Evolutionary conservation across 2,113 vertebrate species (phyloP).

Genomic region (Thermophis baileyi): DNA sequence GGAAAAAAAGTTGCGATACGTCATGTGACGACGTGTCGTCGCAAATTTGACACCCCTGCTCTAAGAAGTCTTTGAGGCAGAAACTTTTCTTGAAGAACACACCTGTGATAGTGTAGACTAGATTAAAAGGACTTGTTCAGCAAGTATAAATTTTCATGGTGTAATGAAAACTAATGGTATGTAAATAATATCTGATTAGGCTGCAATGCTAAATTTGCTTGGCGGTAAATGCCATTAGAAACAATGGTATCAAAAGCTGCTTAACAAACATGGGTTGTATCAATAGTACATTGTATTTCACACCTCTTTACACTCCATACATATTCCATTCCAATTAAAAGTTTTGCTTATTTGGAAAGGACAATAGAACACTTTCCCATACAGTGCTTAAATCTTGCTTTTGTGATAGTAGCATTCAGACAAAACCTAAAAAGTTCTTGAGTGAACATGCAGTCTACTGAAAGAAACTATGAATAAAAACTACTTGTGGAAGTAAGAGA

Average conservation of each 20-base stretch:
- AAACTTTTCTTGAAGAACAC: slow-evolving; percentile 2
- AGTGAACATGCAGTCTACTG: background rate
- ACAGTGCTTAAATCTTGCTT: background rate
- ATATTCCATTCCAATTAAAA: background rate
- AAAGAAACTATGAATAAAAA: background rate
- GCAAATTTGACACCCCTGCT: no score
- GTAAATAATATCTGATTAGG: background rate
- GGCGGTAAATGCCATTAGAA: background rate
- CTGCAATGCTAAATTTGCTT: background rate
- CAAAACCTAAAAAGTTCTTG: background rate
- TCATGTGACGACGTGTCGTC: accelerated
- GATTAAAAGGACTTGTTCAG: slow-evolving; percentile 1
- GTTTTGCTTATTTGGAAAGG: background rate
- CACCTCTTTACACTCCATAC: background rate
- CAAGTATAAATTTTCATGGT: background rate
- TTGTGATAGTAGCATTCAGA: background rate
- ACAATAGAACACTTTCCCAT: background rate
- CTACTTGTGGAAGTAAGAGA: background rate
- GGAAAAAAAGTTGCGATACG: no score
- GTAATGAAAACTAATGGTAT: background rate
- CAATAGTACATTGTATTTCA: background rate
- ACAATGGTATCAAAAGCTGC: background rate
- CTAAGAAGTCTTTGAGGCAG: background rate
- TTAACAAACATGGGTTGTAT: background rate
- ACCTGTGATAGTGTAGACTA: background rate